These are phyloP conservation scores for Elysia crispata DNA, from an alignment of 2,888 invertebrate species.

Conservation along the genomic window DNA sequence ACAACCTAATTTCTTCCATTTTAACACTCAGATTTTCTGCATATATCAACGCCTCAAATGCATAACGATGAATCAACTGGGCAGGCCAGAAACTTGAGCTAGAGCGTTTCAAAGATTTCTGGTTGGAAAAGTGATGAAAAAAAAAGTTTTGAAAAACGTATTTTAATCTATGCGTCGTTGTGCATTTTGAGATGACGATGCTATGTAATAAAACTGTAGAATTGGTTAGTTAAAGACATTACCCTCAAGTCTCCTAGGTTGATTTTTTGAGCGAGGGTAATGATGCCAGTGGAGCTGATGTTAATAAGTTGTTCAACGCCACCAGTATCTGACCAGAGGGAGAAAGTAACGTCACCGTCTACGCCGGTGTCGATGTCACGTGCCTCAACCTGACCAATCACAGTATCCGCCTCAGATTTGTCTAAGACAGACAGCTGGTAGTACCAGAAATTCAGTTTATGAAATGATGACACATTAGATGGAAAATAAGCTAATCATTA, in stretches of 20 bases:
- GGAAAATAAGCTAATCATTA: not conserved
- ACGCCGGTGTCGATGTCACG: slow-evolving; percentile 45
- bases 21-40: no score
- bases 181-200: no score
- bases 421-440: slow-evolving; percentile 30
- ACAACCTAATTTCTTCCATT: no score
- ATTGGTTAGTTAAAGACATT: no score
- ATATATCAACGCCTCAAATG: no score
- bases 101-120: no score
- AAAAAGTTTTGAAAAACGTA: not conserved
- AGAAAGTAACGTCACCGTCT: slow-evolving; percentile 38
- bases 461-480: not conserved
- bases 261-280: slow-evolving; percentile 32
- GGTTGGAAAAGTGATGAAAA: no score
- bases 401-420: slow-evolving; percentile 19
- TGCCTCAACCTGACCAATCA: slow-evolving; percentile 35
- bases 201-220: no score
- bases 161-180: no score
- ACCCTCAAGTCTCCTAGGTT: slow-evolving; percentile 30
- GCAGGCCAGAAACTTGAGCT: no score
- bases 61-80: no score
- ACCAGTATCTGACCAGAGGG: not conserved
- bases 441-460: not conserved
- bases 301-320: slow-evolving; percentile 11
- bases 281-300: slow-evolving; percentile 30